phyloP scores from a whole-genome alignment of 2,888 invertebrate species.

The Desoria tigrina region DNA sequence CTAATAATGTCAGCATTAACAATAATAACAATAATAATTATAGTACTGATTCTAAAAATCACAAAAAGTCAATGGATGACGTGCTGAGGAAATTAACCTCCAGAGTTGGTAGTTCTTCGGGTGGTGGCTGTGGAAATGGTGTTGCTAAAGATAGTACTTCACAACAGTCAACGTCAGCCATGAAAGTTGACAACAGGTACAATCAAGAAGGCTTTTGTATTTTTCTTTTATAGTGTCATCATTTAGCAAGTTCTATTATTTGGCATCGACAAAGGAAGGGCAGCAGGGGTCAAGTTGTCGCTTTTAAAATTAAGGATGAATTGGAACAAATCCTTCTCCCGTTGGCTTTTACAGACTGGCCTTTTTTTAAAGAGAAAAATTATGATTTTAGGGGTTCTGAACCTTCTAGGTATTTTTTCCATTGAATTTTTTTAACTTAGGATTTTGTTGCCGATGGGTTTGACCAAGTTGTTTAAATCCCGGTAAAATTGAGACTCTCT shows the following conservation, averaged over 20 bases:
- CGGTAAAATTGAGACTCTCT: too few relatives aligned
- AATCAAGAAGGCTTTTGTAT: not conserved
- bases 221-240: not conserved
- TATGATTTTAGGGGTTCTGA: too few relatives aligned
- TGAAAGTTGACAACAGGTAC: constrained; percentile 45
- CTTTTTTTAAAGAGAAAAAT: too few relatives aligned
- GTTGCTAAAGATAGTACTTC: not conserved
- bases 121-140: constrained; percentile 29
- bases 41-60: constrained; percentile 41
- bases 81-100: constrained; percentile 78
- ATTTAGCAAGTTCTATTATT: not conserved
- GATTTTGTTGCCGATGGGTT: too few relatives aligned
- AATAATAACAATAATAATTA: constrained; percentile 38
- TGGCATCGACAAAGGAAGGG: too few relatives aligned
- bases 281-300: too few relatives aligned
- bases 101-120: constrained; percentile 65
- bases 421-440: too few relatives aligned
- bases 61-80: constrained; percentile 77
- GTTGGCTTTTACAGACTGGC: too few relatives aligned
- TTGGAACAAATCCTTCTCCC: too few relatives aligned
- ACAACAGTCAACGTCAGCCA: constrained; percentile 13
- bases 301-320: too few relatives aligned
- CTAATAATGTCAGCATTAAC: not conserved
- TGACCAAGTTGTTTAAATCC: too few relatives aligned
- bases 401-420: too few relatives aligned